Conservation (phyloP, 2,797 vertebrate genomes). For the Pseudochaenichthys georgianus region DNA sequence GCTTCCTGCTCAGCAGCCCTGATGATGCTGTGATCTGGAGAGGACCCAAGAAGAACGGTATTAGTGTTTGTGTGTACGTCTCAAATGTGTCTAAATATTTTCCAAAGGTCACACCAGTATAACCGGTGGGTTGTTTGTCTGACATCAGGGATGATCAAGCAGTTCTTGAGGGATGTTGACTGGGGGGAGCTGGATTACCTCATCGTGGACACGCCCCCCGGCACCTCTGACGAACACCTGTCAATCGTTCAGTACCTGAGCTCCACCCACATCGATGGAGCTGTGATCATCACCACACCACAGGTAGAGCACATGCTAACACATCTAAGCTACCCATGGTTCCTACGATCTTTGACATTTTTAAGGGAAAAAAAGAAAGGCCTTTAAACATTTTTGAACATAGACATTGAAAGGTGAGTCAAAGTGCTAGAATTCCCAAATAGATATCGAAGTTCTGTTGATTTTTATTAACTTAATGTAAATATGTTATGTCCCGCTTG, state of each 20-base stretch:
- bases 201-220: slow-evolving; percentile 93
- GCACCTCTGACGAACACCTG: slow-evolving; percentile 95
- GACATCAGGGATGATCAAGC: slow-evolving; percentile 94
- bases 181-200: slow-evolving; percentile 97
- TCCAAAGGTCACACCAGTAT: background rate
- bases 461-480: too few species aligned
- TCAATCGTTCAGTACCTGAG: slow-evolving; percentile 94
- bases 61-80: background rate
- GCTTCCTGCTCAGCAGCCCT: slow-evolving; percentile 93
- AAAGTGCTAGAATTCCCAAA: too few species aligned
- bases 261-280: slow-evolving; percentile 87
- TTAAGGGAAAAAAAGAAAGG: too few species aligned
- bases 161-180: slow-evolving; percentile 96
- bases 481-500: too few species aligned
- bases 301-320: slow-evolving; percentile 82
- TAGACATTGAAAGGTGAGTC: too few species aligned
- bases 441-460: too few species aligned
- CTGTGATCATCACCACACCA: slow-evolving; percentile 93
- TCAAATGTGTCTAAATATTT: background rate
- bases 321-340: background rate
- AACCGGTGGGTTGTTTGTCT: slow-evolving; percentile 1
- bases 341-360: too few species aligned
- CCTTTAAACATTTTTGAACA: too few species aligned
- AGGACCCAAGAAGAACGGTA: slow-evolving; percentile 98
- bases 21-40: slow-evolving; percentile 99